Evolutionary conservation across 1,140 invertebrate genomes (phyloP), one percentile per base, ranked within the genome.

Genomic region (Atta cephalotes): DNA sequence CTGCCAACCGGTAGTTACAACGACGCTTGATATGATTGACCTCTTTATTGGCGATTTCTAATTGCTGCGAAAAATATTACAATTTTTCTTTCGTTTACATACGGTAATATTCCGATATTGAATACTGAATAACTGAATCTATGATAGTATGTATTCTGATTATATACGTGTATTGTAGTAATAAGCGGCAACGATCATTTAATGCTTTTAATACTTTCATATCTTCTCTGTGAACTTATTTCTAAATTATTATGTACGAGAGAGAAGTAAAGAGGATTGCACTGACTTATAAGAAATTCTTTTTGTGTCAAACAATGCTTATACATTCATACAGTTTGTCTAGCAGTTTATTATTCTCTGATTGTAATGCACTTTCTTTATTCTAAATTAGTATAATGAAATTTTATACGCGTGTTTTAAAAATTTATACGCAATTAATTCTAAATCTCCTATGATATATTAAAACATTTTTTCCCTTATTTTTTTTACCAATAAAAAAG

Each of bases 1-100:
- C 49, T 4, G 35, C 21, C 35, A n/a, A 51, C 5, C 66, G 58
- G 18, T 9, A 28, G 70, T 76, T 71, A 74, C 56, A 51, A 14
- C 25, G 49, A 58, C 65, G 53, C 39, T 74, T 62, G 80, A 74
- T 84, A 62, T 56, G 68, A 84, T 74, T 84, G 80, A 51, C 39
- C 56, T 28, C 45, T 76, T 84, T 74, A 82, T 74, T 18, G 39
- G 5, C 56, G 12, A 74, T 35, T 56, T 16, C 65, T 56, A 81
- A 49, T 45, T 76, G 12, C 25, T 56, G 25, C 2, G 56, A 18
- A 84, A 62, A 39, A 45, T 51, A 63, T 76, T 84, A 49, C 14
- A 12, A 58, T 72, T 62, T 45, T 62, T 35, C 25, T 60, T 49
- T 62, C 28, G n/a, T 74, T 62, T 84, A 10, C 68, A 60, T 82